Base-by-base conservation (phyloP, 2,113 vertebrate genomes). In the Sula dactylatra region DNA sequence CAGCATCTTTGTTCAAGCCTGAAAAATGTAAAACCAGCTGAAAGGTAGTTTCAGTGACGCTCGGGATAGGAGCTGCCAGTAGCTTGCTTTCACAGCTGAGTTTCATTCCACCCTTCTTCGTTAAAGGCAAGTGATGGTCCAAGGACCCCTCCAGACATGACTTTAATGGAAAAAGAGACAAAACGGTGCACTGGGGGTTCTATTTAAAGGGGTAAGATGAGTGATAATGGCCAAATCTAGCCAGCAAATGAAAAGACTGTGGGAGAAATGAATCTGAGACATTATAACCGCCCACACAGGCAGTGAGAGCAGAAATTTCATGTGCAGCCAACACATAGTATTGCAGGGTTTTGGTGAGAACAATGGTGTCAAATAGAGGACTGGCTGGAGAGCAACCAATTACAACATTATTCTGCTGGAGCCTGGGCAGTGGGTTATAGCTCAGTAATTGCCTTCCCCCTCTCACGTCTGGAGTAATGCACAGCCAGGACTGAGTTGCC, bases 1-100 rank as follows among this genome's bases (percentile, higher is more conserved):
- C 90, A 44, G 50, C 40, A 65, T 87, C 90, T 97, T 96, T 97
- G 88, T 76, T 94, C 90, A 42, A 84, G 82, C 19, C 27, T 85
- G 44, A 27, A 71, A 93, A 67, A 73, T 76, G 5, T 80, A 87
- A 92, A 95, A 92, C 73, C 29, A 93, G 18, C 25, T 91, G 34
- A 93, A 97, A 96, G 87, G 87, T 59, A 32, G 47, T 82, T 95
- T 95, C 87, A 91, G 50, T 40, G 67, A 61, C 4, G 7, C 86
- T 94, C 14, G 13, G 26, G 34, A 47, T 61, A 58, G 38, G 58
- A 91, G 45, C 66, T 84, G 73, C 59, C 50, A 64, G 67, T 45
- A 86, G 21, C 20, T 88, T 79, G 21, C 64, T 96, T 86, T 73
- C 40, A 78, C 26, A 91, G 31, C n/a, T 16, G 24, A 90, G 58